Evolutionary conservation across 1,140 invertebrate genomes (phyloP).

Genomic region (Harlomillsia oculata): DNA sequence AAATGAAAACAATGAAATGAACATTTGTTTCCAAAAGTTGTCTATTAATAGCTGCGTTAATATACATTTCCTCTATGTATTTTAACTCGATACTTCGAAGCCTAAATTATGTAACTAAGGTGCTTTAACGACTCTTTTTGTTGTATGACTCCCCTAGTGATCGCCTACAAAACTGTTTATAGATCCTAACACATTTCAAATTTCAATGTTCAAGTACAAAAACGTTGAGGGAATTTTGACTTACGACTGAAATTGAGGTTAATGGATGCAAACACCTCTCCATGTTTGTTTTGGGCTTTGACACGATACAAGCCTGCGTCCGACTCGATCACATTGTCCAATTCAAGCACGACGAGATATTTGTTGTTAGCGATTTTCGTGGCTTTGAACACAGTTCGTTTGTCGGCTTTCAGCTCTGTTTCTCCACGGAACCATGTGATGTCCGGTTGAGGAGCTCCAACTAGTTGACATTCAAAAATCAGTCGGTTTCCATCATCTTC

Average conservation of each 20-base stretch:
- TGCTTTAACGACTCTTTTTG: no score
- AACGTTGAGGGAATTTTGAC: constrained; percentile 50
- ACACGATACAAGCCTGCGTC: constrained; percentile 97
- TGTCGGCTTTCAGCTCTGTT: constrained; percentile 66
- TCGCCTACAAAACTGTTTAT: no score
- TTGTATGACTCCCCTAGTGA: no score
- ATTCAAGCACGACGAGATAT: constrained; percentile 79
- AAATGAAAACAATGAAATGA: constrained; percentile 18
- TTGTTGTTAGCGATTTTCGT: constrained; percentile 74
- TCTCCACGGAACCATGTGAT: constrained; percentile 87
- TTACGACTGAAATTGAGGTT: constrained; percentile 98
- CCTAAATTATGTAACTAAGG: no score
- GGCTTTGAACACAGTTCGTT: constrained; percentile 72
- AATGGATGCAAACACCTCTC: constrained; percentile 94
- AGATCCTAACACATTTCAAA: not conserved
- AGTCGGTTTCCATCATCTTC: constrained; percentile 92
- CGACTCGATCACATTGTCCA: constrained; percentile 88
- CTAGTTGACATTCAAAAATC: constrained; percentile 86
- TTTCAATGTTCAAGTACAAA: not conserved
- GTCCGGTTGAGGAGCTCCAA: constrained; percentile 76
- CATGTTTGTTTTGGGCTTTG: constrained; percentile 93
- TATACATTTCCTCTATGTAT: no score
- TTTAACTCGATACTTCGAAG: no score
- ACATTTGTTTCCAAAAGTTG: no score
- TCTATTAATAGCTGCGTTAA: no score